phyloP scores from a whole-genome alignment of 37 sponge, comb jelly and placozoan genomes.

The Axinella damicornis region DNA sequence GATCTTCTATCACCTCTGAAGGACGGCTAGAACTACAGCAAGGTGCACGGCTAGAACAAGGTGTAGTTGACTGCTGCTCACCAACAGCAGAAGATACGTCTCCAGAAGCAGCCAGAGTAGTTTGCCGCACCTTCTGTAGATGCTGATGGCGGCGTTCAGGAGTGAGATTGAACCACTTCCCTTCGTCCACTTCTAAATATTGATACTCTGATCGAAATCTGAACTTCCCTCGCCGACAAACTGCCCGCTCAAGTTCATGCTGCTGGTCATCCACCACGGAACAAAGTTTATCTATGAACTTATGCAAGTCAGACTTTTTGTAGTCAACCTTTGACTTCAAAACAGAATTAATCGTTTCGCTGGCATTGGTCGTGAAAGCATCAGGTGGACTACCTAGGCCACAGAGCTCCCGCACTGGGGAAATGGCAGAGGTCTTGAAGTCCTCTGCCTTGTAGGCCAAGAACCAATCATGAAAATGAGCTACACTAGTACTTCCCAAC shows the following conservation, averaged over 20 bases:
- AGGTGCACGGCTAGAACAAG: too few species aligned
- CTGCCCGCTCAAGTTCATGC: conserved; percentile 48
- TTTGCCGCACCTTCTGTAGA: background rate
- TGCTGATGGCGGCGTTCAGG: background rate
- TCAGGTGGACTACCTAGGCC: conserved; percentile 44
- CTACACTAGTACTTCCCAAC: background rate
- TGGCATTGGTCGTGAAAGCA: conserved; percentile 49
- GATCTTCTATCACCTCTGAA: too few species aligned
- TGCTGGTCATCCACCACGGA: conserved; percentile 47
- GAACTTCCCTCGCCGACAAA: conserved; percentile 47
- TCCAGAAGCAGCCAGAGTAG: background rate
- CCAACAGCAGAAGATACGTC: background rate
- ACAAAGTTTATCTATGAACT: conserved; percentile 36
- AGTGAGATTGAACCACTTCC: conserved; percentile 31
- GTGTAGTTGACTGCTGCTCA: too few species aligned
- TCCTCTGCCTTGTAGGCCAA: background rate
- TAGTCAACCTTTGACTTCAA: conserved; percentile 58
- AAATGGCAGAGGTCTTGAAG: conserved; percentile 22
- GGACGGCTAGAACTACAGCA: too few species aligned
- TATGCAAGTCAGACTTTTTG: conserved; percentile 42
- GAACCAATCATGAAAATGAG: conserved; percentile 25
- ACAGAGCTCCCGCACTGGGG: conserved; percentile 25
- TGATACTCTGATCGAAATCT: conserved; percentile 23
- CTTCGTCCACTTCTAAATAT: conserved; percentile 27
- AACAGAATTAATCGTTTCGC: conserved; percentile 51